Conservation (phyloP, 92 coral and sea anemone species). For the Paragorgia papillata region DNA sequence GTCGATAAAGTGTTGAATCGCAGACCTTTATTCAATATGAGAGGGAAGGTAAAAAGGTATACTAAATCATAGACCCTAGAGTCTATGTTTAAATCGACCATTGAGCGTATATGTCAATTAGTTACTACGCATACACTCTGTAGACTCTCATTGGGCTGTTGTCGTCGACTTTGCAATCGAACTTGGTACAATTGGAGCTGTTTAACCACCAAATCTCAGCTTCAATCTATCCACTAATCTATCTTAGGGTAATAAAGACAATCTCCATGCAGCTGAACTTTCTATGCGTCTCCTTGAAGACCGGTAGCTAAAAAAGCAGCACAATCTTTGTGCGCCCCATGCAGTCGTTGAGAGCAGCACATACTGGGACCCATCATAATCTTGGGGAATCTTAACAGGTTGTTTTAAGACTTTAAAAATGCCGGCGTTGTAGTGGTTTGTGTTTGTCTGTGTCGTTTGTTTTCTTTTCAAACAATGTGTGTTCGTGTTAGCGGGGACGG, state of each 20-base stretch:
- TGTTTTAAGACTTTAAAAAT: slow-evolving; percentile 21
- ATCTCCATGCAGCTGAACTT: slow-evolving; percentile 42
- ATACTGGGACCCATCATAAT: slow-evolving; percentile 35
- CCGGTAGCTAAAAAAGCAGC: slow-evolving; percentile 52
- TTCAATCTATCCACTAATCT: slow-evolving; percentile 44
- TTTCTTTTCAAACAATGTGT: neutral
- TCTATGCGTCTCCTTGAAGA: slow-evolving; percentile 46
- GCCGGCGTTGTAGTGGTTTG: slow-evolving; percentile 18
- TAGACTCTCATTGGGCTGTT: slow-evolving; percentile 54
- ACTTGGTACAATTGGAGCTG: slow-evolving; percentile 58
- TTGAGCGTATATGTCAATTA: slow-evolving; percentile 46
- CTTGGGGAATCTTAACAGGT: slow-evolving; percentile 31
- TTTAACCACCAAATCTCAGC: slow-evolving; percentile 46
- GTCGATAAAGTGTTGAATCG: slow-evolving; percentile 59
- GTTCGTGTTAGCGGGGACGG: too few relatives aligned
- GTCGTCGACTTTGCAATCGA: slow-evolving; percentile 54
- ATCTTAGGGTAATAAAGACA: slow-evolving; percentile 47
- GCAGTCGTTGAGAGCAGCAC: slow-evolving; percentile 47
- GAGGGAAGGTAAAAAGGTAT: slow-evolving; percentile 51
- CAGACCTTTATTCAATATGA: slow-evolving; percentile 47
- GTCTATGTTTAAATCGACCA: slow-evolving; percentile 29
- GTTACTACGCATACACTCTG: slow-evolving; percentile 41
- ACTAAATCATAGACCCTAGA: slow-evolving; percentile 29
- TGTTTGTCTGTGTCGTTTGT: neutral
- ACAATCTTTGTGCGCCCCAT: slow-evolving; percentile 26